Evolutionary conservation across 2,888 invertebrate species (phyloP), one percentile per base, ranked within the genome.

Genomic region (Omphaloscelis lunosa): DNA sequence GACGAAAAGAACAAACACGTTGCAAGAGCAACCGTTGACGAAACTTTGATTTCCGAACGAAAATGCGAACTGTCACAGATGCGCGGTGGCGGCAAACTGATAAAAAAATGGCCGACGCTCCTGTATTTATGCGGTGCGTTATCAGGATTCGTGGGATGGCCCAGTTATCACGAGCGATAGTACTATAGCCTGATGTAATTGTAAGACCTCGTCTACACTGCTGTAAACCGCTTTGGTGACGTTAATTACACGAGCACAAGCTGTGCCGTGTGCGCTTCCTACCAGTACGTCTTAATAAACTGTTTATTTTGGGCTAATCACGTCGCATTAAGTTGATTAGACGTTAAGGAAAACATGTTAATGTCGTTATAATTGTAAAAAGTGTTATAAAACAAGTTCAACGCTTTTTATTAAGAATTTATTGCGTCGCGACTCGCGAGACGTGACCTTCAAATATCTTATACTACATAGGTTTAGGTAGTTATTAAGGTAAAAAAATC

Each of bases 71-170:
- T 89, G 91, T 89, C 91, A 89, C 89, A 69, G 86, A 71, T 48
- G 84, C 88, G 89, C 89, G 90, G 77, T 87, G 88, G 92, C 89
- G 91, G 90, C 83, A 86, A 90, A 96, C 95, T 96, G 94, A 90
- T 91, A 89, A 89, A 67, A 67, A 87, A 79, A 88, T 80, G 82
- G 85, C 88, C 79, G 83, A 63, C 77, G 85, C 63, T 56, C 74
- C 83, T 66, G 88, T 93, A 95, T 95, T 92, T 96, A 96, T 93
- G 93, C 86, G 71, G 53, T 56, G 58, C 80, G 88, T 94, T 96
- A 96, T 96, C 96, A 94, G 88, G 82, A 91, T 90, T 90, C 85
- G 90, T 88, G 89, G 90, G 90, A 91, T 91, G 92, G 88, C 89
- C 89, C 89, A 90, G 84, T 93, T 95, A 93, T 94, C 93, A 91